These are phyloP conservation scores for Tragulus kanchil DNA, from an alignment of 2,113 vertebrate genomes.

Conservation along the genomic window DNA sequence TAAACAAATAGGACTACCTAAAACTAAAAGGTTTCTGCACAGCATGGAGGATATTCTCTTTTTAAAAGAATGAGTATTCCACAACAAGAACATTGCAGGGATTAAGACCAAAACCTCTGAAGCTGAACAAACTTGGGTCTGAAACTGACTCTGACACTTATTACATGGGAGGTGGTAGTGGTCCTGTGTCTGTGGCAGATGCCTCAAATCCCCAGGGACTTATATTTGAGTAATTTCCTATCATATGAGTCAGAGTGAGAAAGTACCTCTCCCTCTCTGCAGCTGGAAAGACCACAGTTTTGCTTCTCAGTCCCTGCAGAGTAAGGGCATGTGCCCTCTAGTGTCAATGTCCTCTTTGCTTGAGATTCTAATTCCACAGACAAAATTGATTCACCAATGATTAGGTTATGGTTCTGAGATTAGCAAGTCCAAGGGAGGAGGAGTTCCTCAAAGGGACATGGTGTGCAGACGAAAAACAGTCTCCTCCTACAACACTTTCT, in stretches of 20 bases:
- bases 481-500: constrained; percentile 28
- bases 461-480: background rate
- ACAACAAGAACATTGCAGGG: background rate
- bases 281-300: background rate
- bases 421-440: background rate
- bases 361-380: background rate
- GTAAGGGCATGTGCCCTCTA: background rate
- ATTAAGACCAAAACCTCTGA: background rate
- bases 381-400: background rate
- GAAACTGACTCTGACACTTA: background rate
- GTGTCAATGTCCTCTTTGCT: background rate
- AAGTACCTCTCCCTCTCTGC: background rate
- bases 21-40: background rate
- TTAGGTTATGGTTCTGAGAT: background rate
- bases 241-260: background rate
- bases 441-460: background rate
- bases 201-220: background rate
- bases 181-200: background rate
- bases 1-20: background rate
- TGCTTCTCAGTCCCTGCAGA: background rate
- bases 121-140: background rate
- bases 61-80: background rate
- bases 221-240: background rate
- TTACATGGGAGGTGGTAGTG: too few species aligned
- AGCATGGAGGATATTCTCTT: background rate